Conservation (phyloP, 2,113 vertebrate genomes). For the Caracal caracal region DNA sequence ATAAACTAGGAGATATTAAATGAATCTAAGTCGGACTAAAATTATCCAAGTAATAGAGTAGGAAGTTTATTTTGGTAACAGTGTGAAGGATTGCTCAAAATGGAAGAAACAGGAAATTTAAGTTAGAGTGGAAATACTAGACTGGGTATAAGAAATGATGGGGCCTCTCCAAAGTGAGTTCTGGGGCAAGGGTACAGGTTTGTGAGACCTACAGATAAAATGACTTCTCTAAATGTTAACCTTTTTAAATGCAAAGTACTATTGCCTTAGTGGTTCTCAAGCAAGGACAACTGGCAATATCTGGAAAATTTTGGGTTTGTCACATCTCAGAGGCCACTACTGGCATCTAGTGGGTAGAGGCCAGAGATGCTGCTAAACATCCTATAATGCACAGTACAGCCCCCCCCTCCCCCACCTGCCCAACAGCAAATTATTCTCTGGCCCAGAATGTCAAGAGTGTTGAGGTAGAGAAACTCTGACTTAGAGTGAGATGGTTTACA, state of each 20-base stretch:
- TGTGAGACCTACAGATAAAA: background rate
- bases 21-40: background rate
- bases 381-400: too few species aligned
- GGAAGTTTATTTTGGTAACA: background rate
- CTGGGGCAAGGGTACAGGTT: background rate
- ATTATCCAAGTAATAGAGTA: background rate
- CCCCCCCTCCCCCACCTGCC: fast-evolving
- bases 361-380: too few species aligned
- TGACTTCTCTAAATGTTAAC: background rate
- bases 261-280: background rate
- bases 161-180: too few species aligned
- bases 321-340: background rate
- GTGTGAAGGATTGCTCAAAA: background rate
- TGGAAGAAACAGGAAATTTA: background rate
- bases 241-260: background rate
- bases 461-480: background rate
- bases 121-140: background rate
- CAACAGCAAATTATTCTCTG: background rate
- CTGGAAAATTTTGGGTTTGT: background rate
- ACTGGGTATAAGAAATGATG: background rate
- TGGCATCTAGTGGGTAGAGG: background rate
- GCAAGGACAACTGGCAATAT: background rate
- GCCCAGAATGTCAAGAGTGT: background rate
- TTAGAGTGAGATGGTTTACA: background rate
- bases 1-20: background rate